These are phyloP conservation scores for Coelinius sp. DNA, from an alignment of 2,888 invertebrate species.

Conservation along the genomic window DNA sequence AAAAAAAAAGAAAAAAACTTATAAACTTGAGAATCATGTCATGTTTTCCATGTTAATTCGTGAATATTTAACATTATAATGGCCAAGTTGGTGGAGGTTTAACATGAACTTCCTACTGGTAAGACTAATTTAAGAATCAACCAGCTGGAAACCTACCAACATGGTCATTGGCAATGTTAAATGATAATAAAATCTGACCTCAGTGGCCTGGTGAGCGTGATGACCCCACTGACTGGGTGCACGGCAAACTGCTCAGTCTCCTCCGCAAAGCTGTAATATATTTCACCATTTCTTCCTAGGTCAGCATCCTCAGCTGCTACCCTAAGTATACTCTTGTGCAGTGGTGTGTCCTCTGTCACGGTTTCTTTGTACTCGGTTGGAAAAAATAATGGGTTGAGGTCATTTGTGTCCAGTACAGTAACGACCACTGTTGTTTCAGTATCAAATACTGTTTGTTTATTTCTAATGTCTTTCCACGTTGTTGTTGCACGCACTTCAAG, in stretches of 20 bases:
- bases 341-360: constrained; percentile 90
- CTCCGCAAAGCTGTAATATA: constrained; percentile 93
- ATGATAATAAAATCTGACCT: constrained; percentile 62
- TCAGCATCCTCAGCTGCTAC: constrained; percentile 96
- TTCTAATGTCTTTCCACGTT: constrained; percentile 74
- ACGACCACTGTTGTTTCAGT: constrained; percentile 82
- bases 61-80: constrained; percentile 14
- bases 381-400: constrained; percentile 94
- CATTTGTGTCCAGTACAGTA: constrained; percentile 87
- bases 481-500: constrained; percentile 84
- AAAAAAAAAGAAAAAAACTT: constrained; percentile 17
- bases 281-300: constrained; percentile 94
- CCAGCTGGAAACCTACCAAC: background rate
- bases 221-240: constrained; percentile 92
- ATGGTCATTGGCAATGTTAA: constrained; percentile 13
- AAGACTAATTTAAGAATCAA: constrained; percentile 10
- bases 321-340: constrained; percentile 84
- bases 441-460: constrained; percentile 71
- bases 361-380: constrained; percentile 88
- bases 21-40: background rate
- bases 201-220: constrained; percentile 86
- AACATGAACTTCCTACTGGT: constrained; percentile 16
- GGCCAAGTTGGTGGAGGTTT: background rate
- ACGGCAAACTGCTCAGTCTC: constrained; percentile 90
- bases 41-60: constrained; percentile 13